Conservation (phyloP, 2,113 vertebrate genomes). For the Pterocles gutturalis region DNA sequence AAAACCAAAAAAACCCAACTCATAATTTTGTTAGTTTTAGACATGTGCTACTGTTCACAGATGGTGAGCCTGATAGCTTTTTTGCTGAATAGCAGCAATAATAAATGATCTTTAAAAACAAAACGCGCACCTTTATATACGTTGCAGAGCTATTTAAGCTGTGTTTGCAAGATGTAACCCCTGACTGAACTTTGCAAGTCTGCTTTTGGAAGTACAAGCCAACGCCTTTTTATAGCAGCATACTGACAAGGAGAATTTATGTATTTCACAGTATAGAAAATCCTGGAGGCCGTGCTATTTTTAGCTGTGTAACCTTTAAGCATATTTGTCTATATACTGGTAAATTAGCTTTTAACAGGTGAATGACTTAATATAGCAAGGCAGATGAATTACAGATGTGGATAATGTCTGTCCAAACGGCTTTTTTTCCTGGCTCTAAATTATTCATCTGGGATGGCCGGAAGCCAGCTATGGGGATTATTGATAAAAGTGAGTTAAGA, state of each 20-base stretch:
- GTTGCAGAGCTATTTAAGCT: neutral
- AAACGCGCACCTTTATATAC: neutral
- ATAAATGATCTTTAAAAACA: neutral
- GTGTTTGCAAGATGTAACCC: neutral
- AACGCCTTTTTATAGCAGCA: conserved; percentile 42
- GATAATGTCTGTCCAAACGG: conserved; percentile 35
- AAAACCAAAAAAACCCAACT: fast-evolving
- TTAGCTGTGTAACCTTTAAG: conserved; percentile 40
- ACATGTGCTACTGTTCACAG: neutral
- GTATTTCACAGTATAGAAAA: conserved; percentile 43
- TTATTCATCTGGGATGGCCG: conserved; percentile 52
- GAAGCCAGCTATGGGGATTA: conserved; percentile 40
- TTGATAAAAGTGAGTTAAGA: conserved; percentile 70
- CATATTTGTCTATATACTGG: neutral
- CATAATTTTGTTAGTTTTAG: neutral
- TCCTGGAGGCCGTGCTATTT: conserved; percentile 18
- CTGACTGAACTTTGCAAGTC: neutral
- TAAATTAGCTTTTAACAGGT: conserved; percentile 57
- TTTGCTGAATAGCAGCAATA: neutral
- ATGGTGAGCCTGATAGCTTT: neutral
- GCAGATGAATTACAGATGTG: conserved; percentile 51
- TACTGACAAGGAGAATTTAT: neutral
- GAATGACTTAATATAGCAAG: conserved; percentile 23
- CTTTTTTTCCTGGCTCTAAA: conserved; percentile 33
- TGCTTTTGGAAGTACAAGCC: neutral